Evolutionary conservation across 2,797 vertebrate genomes (phyloP), one percentile per base, ranked within the genome.

Genomic region (Hippoglossus hippoglossus): DNA sequence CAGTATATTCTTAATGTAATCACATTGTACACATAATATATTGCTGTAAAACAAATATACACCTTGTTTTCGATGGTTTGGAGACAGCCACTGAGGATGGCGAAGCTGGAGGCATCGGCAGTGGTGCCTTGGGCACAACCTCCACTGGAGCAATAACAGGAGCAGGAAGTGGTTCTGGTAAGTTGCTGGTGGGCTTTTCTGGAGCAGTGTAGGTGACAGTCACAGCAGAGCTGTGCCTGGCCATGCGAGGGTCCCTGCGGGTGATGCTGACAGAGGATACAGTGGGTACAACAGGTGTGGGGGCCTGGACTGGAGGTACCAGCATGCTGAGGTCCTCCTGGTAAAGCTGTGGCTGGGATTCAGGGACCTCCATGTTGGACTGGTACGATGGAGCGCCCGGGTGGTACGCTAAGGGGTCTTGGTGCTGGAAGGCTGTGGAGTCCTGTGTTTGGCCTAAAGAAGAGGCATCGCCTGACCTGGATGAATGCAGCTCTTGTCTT

Each of bases 181-280:
- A 24, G 63, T 24, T 77, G 55, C 47, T 82, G 21, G 15, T 7
- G 19, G 81, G 53, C 50, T 91, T 88, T 28, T 94, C 94, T 31
- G 85, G 79, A 31, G 82, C 28, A 11, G 79, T 52, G 58, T 77
- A 64, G 49, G 78, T 60, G 8, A 90, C 67, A 0, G 71, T 77
- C 0, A 83, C 77, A 3, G 82, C 79, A 0, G 93, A 86, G 21
- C 88, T 75, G 47, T 95, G 93, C 66, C 96, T 84, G 6, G 96
- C 96, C 52, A 96, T 97, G 68, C 98, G 94, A 0, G 98, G 97
- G 83, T 99, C 97, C 75, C 97, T 93, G 71, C 97, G 96, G 5
- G 96, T 97, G 86, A 97, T 95, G 0, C 93, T 97, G 41, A 98
- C 96, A 0, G 96, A 97, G 15, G 94, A 95, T 50, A 95, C 87